phyloP scores from a whole-genome alignment of 2,113 vertebrate species.

The Chaetops frenatus region DNA sequence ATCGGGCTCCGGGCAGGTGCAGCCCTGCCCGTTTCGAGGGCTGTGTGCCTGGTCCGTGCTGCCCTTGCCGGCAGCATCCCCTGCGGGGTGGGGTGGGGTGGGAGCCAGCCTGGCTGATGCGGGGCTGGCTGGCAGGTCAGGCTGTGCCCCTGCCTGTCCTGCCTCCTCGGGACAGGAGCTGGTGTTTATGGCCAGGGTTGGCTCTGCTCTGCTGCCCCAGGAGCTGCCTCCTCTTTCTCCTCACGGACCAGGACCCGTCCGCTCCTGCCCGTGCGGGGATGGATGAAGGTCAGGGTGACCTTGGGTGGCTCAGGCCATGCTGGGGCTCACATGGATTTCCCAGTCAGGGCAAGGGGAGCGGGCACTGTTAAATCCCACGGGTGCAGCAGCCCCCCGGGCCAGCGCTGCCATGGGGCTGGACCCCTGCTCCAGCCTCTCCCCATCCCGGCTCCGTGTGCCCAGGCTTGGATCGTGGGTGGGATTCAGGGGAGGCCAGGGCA shows the following conservation, averaged over 20 bases:
- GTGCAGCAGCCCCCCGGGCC: not conserved
- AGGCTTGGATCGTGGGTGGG: not conserved
- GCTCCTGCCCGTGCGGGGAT: accelerated
- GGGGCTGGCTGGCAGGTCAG: not conserved
- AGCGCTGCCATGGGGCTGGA: not conserved
- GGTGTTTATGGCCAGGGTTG: not conserved
- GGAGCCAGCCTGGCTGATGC: not conserved
- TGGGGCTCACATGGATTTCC: not conserved
- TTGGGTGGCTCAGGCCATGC: not conserved
- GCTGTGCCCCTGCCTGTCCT: not conserved
- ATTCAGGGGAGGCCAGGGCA: not conserved
- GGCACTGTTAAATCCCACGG: accelerated
- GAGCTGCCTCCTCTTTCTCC: not conserved
- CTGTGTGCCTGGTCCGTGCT: accelerated
- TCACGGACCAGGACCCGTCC: accelerated
- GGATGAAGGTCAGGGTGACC: not conserved
- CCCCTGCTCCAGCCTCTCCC: not conserved
- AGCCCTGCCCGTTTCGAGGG: not conserved
- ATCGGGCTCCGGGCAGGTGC: not conserved
- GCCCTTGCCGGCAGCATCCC: accelerated
- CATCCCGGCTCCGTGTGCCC: not conserved
- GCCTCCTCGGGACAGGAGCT: not conserved
- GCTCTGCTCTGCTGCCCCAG: not conserved
- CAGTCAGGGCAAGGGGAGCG: not conserved
- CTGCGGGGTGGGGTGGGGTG: not conserved